Evolutionary conservation across 1,140 invertebrate genomes (phyloP).

Genomic region (Subanguina moxae): DNA sequence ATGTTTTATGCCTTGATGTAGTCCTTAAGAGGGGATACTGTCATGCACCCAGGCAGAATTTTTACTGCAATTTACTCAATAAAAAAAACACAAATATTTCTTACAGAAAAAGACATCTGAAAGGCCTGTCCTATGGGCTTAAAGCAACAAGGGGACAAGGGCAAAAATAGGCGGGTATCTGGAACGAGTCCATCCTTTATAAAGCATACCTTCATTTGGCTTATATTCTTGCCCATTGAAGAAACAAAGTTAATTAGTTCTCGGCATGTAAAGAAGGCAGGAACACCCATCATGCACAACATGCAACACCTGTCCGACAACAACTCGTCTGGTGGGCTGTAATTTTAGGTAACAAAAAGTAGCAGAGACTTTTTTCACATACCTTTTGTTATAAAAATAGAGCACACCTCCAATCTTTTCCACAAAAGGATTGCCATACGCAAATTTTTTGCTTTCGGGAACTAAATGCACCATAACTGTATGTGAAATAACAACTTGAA

Average conservation of each 20-base stretch:
- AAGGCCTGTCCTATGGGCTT: too few species aligned
- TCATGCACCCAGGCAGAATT: too few species aligned
- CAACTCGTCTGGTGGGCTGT: slow-evolving; percentile 23
- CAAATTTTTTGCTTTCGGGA: slow-evolving; percentile 9
- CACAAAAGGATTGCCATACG: slow-evolving; percentile 82
- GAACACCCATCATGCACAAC: slow-evolving; percentile 83
- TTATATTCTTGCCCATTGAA: slow-evolving; percentile 77
- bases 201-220: slow-evolving; percentile 73
- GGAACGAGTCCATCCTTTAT: background rate
- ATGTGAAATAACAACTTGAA: background rate
- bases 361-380: slow-evolving; percentile 1
- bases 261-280: slow-evolving; percentile 82
- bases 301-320: slow-evolving; percentile 70
- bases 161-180: too few species aligned
- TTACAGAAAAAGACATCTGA: background rate
- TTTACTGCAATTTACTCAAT: background rate
- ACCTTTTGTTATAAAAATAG: slow-evolving; percentile 90
- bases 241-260: slow-evolving; percentile 90
- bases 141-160: too few species aligned
- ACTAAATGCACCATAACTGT: slow-evolving; percentile 3
- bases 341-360: slow-evolving; percentile 10
- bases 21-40: too few species aligned
- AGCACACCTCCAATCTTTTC: slow-evolving; percentile 92
- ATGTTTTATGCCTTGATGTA: too few species aligned
- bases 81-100: background rate